These are phyloP conservation scores for Caenorhabditis sinica DNA, from an alignment of 2,888 invertebrate species.

Conservation along the genomic window DNA sequence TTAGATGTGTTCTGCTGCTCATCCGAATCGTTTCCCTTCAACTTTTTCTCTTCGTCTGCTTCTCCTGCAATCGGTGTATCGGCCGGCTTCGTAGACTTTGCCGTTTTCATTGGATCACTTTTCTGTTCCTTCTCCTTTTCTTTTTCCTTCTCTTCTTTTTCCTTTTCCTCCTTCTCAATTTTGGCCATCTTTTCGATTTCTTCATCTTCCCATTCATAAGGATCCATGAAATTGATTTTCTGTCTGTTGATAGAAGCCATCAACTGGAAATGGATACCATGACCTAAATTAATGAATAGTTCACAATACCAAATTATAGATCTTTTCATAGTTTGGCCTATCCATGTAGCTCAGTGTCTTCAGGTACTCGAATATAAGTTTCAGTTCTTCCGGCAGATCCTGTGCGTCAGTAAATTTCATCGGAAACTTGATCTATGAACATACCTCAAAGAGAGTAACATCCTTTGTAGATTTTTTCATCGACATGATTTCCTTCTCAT, in stretches of 20 bases:
- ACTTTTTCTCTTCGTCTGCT: constrained; percentile 42
- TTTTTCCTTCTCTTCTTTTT: constrained; percentile 17
- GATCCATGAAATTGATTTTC: constrained; percentile 66
- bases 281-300: not conserved
- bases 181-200: constrained; percentile 61
- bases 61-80: not conserved
- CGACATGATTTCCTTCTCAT: constrained; percentile 56
- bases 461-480: constrained; percentile 63
- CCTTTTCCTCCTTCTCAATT: constrained; percentile 45
- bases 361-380: constrained; percentile 59
- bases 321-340: constrained; percentile 56
- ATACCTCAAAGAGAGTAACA: constrained; percentile 52
- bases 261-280: constrained; percentile 29
- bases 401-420: not conserved
- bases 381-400: constrained; percentile 62
- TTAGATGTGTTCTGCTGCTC: constrained; percentile 44
- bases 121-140: constrained; percentile 27
- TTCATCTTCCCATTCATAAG: constrained; percentile 68
- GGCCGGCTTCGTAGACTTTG: constrained; percentile 13
- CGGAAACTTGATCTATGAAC: not conserved
- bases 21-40: constrained; percentile 34
- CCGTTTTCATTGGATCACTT: constrained; percentile 20
- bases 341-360: constrained; percentile 51
- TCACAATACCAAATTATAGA: constrained; percentile 52
- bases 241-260: constrained; percentile 57